phyloP scores from a whole-genome alignment of 2,113 vertebrate genomes.

The Atherinomorus stipes region DNA sequence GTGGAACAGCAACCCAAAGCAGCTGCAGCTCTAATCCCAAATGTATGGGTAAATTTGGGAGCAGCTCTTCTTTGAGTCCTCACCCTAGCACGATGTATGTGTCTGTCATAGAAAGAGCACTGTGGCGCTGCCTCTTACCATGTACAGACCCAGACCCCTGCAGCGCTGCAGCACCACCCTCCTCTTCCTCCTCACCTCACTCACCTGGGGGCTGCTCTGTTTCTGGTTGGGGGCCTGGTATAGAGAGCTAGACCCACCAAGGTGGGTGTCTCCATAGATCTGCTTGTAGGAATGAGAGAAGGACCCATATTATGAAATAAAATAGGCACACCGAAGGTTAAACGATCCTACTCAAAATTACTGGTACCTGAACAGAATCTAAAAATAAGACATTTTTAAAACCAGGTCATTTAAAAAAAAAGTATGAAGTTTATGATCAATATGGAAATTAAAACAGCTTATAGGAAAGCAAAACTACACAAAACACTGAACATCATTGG shows the following conservation, averaged over 20 bases:
- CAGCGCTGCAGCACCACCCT: slow-evolving; percentile 72
- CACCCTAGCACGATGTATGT: slow-evolving; percentile 46
- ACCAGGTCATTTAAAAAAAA: no score
- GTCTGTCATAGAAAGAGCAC: slow-evolving; percentile 66
- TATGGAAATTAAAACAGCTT: no score
- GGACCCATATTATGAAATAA: not conserved
- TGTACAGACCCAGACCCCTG: slow-evolving; percentile 71
- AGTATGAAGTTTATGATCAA: no score
- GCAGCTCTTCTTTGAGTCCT: slow-evolving; percentile 35
- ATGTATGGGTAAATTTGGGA: slow-evolving; percentile 9
- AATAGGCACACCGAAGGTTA: not conserved
- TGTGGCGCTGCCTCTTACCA: slow-evolving; percentile 66
- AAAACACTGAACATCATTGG: no score
- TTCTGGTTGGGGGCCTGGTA: slow-evolving; percentile 67
- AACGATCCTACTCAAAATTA: slow-evolving; percentile 1
- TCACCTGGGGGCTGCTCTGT: slow-evolving; percentile 71
- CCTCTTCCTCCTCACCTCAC: slow-evolving; percentile 67
- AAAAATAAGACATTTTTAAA: not conserved
- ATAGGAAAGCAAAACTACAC: no score
- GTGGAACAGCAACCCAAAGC: not conserved
- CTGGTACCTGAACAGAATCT: not conserved
- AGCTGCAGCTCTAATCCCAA: not conserved
- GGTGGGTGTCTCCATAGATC: slow-evolving; percentile 61
- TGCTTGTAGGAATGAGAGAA: not conserved
- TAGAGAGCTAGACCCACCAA: slow-evolving; percentile 65